Percentiles rank a stretch among this genome's conserved stretches.
Evolutionary conservation across 92 coral and sea anemone genomes (phyloP).

Genomic region (Isaurus tuberculatus): DNA sequence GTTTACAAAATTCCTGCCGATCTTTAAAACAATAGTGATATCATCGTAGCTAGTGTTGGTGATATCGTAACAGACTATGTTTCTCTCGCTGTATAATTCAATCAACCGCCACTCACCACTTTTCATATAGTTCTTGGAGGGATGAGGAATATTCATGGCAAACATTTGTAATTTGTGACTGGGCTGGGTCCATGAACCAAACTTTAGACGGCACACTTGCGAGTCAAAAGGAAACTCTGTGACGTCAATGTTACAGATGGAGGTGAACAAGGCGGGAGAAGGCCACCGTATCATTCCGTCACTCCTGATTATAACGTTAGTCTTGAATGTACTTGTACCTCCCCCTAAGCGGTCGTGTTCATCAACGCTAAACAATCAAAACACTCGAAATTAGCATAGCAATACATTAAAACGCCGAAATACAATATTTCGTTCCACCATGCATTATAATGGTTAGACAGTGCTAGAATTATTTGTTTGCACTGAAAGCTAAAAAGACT

Average conservation of each 20-base stretch:
- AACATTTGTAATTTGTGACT: slow-evolving; percentile 41
- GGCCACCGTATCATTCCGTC: slow-evolving; percentile 56
- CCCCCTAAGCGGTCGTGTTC: slow-evolving; percentile 63
- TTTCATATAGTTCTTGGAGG: slow-evolving; percentile 55
- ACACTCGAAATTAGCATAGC: neutral
- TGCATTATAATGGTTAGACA: too few relatives aligned
- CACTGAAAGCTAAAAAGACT: too few relatives aligned
- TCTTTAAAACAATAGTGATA: slow-evolving; percentile 62
- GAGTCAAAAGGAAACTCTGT: slow-evolving; percentile 70
- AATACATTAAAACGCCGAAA: too few relatives aligned
- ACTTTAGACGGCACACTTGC: slow-evolving; percentile 64
- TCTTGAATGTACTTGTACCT: slow-evolving; percentile 64
- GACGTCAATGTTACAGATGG: slow-evolving; percentile 67
- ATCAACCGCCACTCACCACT: slow-evolving; percentile 82
- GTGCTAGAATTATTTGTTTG: too few relatives aligned
- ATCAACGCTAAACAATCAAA: slow-evolving; percentile 56
- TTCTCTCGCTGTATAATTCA: slow-evolving; percentile 15
- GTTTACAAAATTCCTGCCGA: slow-evolving; percentile 62
- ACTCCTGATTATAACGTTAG: slow-evolving; percentile 33
- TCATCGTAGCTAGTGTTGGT: slow-evolving; percentile 44
- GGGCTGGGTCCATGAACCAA: slow-evolving; percentile 70
- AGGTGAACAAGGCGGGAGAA: slow-evolving; percentile 65
- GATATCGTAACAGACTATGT: slow-evolving; percentile 24
- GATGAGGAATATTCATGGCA: slow-evolving; percentile 23
- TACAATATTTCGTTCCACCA: too few relatives aligned